Percentiles rank a stretch among this genome's conserved stretches.
These are phyloP conservation scores for Heliconius sara DNA, from an alignment of 2,888 invertebrate genomes.

Conservation along the genomic window DNA sequence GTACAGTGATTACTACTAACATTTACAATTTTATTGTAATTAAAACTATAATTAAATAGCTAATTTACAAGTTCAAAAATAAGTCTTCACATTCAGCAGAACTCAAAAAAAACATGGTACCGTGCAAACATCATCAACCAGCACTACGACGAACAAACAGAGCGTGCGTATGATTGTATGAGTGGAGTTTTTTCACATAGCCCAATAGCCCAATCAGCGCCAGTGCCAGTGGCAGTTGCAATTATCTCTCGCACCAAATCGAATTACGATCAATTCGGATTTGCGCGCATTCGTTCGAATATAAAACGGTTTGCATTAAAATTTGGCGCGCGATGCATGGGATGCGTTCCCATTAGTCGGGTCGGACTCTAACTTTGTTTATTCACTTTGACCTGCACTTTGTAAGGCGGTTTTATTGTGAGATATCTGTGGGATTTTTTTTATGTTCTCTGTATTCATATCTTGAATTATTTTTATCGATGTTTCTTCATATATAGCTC, in stretches of 20 bases:
- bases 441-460: background rate
- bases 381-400: conserved; percentile 47
- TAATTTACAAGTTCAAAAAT: conserved; percentile 23
- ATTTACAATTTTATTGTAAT: background rate
- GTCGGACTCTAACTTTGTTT: conserved; percentile 74
- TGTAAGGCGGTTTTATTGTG: too few species aligned
- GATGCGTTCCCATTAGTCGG: conserved; percentile 81
- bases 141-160: conserved; percentile 71
- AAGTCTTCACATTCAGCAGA: conserved; percentile 43
- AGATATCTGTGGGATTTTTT: too few species aligned
- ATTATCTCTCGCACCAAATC: conserved; percentile 82
- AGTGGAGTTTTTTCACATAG: conserved; percentile 69
- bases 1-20: background rate
- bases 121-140: conserved; percentile 79
- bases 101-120: conserved; percentile 57
- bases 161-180: conserved; percentile 75
- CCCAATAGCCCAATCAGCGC: conserved; percentile 61
- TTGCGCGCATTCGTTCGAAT: conserved; percentile 82
- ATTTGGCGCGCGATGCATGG: conserved; percentile 80
- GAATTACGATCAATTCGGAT: conserved; percentile 85
- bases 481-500: background rate
- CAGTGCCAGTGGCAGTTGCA: conserved; percentile 83
- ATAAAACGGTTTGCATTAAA: conserved; percentile 85
- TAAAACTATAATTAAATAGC: background rate
- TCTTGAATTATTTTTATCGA: background rate